Evolutionary conservation across 2,113 vertebrate genomes (phyloP).

Genomic region (Chloebia gouldiae): DNA sequence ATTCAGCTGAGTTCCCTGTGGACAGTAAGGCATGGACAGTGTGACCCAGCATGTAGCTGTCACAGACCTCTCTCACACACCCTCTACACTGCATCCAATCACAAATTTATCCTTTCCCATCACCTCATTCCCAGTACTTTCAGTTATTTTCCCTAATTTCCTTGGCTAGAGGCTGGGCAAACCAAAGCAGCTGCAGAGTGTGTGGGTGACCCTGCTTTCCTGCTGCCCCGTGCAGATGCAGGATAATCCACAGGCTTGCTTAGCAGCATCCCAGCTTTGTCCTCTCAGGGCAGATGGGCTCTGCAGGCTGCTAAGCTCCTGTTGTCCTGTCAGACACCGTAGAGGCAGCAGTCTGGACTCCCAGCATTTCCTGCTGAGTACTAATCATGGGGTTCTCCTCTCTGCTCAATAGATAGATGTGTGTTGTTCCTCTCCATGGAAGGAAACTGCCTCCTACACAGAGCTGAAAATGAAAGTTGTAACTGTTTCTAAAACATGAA

Average conservation of each 20-base stretch:
- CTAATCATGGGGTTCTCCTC: background rate
- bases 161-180: background rate
- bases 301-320: background rate
- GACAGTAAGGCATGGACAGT: background rate
- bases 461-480: slow-evolving; percentile 41
- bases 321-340: fast-evolving
- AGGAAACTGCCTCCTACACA: slow-evolving; percentile 31
- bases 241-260: background rate
- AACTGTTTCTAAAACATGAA: background rate
- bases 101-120: background rate
- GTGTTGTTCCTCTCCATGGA: background rate
- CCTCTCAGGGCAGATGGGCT: background rate
- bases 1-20: background rate
- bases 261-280: background rate
- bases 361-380: background rate
- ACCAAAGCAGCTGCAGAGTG: background rate
- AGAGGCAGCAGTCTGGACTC: background rate
- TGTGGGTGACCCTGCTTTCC: background rate
- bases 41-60: background rate
- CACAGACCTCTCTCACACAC: background rate
- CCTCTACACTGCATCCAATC: background rate
- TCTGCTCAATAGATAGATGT: background rate
- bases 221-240: background rate
- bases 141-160: background rate
- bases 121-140: background rate